Evolutionary conservation across 2,113 vertebrate species (phyloP).

Genomic region (Condylura cristata): DNA sequence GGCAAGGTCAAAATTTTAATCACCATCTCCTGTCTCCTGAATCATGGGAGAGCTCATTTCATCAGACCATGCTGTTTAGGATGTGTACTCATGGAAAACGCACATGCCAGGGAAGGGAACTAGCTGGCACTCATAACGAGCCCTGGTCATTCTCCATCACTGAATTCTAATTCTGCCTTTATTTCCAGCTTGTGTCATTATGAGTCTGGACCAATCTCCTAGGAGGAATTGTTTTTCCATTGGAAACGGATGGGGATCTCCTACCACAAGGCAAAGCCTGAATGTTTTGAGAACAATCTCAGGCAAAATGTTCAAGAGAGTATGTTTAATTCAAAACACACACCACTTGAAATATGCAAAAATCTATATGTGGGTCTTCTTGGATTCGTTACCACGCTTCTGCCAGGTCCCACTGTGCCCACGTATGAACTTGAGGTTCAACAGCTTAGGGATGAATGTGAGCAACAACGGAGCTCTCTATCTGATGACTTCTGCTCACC

Average conservation of each 20-base stretch:
- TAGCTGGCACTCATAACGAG: background rate
- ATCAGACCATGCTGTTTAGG: background rate
- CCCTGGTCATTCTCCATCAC: background rate
- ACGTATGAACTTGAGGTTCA: background rate
- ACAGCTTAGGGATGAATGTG: background rate
- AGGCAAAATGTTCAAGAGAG: conserved; percentile 2
- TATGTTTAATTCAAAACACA: conserved; percentile 23
- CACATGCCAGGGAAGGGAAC: background rate
- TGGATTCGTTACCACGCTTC: conserved; percentile 25
- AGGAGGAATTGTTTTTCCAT: background rate
- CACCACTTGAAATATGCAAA: conserved; percentile 3
- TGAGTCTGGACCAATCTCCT: background rate
- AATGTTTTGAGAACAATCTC: background rate
- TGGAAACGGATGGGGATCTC: background rate
- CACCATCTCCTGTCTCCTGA: background rate
- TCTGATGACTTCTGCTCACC: background rate
- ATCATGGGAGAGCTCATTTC: background rate
- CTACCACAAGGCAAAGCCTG: background rate
- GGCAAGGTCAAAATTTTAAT: background rate
- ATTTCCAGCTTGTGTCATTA: background rate
- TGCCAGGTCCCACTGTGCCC: background rate
- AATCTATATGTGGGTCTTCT: conserved; percentile 6
- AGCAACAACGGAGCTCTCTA: background rate
- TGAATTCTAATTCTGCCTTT: background rate
- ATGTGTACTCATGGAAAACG: background rate